Percentiles rank a stretch among this genome's conserved stretches.
phyloP scores from a whole-genome alignment of 2,113 vertebrate genomes.

The Scolopax mira region DNA sequence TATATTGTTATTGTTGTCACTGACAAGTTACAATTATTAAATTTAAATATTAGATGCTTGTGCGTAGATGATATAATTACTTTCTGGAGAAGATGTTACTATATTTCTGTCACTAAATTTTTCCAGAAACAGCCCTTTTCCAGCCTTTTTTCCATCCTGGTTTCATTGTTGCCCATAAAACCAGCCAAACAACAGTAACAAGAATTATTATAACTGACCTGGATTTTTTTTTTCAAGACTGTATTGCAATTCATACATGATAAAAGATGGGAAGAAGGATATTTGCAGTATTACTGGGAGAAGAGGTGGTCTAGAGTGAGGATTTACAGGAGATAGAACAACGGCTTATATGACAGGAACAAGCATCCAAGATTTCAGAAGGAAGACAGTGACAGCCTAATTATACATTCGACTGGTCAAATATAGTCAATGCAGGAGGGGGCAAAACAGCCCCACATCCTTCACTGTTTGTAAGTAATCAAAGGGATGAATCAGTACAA shows the following conservation, averaged over 20 bases:
- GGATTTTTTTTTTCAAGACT: neutral
- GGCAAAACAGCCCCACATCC: neutral
- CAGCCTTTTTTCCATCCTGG: neutral
- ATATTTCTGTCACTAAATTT: neutral
- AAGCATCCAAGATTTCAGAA: neutral
- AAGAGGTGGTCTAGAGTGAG: neutral
- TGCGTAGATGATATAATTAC: neutral
- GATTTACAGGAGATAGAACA: neutral
- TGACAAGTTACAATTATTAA: neutral
- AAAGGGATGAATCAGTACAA: neutral
- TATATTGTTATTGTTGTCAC: neutral
- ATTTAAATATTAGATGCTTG: neutral
- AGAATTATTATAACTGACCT: neutral
- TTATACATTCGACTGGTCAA: neutral
- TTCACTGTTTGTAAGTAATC: neutral
- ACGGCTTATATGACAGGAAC: neutral
- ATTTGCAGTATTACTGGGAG: neutral
- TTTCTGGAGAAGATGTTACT: neutral
- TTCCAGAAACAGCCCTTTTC: neutral
- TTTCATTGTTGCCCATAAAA: neutral
- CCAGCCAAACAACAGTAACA: neutral
- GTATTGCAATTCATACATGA: neutral
- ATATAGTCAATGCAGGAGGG: neutral
- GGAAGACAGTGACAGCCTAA: neutral
- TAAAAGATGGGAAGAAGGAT: neutral